Percentiles rank a stretch among this genome's conserved stretches.
Evolutionary conservation across 2,888 invertebrate species (phyloP).

Genomic region (Campoplex nolae): DNA sequence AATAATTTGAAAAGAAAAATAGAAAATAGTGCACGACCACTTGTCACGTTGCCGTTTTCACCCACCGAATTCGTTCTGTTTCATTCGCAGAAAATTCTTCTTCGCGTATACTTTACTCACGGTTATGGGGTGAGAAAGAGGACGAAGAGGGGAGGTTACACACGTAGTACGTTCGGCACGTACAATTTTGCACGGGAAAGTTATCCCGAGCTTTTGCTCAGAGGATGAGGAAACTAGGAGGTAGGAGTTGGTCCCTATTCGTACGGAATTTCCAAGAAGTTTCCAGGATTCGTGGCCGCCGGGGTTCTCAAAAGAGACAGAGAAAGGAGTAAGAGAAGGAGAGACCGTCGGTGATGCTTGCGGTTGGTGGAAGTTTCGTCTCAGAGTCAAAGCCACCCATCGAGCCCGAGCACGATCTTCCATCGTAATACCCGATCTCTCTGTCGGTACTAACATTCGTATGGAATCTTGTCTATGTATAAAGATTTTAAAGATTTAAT

Average conservation of each 20-base stretch:
- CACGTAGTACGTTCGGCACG: constrained; percentile 73
- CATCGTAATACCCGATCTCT: constrained; percentile 37
- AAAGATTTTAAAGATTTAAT: constrained; percentile 4
- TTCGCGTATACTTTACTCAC: constrained; percentile 49
- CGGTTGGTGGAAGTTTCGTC: constrained; percentile 50
- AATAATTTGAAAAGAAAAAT: constrained; percentile 42
- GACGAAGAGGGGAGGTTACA: constrained; percentile 46
- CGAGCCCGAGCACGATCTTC: constrained; percentile 41
- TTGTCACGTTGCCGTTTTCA: constrained; percentile 60
- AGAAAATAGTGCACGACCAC: constrained; percentile 35
- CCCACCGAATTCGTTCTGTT: constrained; percentile 54
- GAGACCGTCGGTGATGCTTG: constrained; percentile 57
- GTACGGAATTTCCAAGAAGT: constrained; percentile 75
- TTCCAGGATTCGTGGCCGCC: constrained; percentile 67
- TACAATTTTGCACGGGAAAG: constrained; percentile 77
- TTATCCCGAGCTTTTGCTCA: constrained; percentile 72
- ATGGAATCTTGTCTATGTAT: not conserved
- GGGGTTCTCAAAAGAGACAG: constrained; percentile 33
- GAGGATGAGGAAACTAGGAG: constrained; percentile 65
- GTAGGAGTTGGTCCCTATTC: constrained; percentile 70
- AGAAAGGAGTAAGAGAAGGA: constrained; percentile 4
- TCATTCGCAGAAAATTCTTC: constrained; percentile 53
- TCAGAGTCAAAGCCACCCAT: constrained; percentile 35
- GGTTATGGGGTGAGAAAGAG: not conserved
- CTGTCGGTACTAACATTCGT: constrained; percentile 23